phyloP scores from a whole-genome alignment of 2,113 vertebrate genomes.

The Rhegmatorhina hoffmannsi region DNA sequence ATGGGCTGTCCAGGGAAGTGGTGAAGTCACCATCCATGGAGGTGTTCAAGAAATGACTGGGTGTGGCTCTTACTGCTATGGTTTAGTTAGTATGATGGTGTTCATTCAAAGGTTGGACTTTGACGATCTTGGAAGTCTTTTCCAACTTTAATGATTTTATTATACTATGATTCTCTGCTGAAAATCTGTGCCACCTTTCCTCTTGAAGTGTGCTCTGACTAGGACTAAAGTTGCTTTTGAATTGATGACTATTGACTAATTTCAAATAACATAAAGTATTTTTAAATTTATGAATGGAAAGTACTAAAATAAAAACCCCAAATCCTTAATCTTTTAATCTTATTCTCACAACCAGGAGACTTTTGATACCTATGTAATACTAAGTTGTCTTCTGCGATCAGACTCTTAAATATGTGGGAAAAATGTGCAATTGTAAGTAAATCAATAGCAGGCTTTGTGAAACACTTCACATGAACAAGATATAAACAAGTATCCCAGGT shows the following conservation, averaged over 20 bases:
- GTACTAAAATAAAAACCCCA: background rate
- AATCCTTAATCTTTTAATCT: background rate
- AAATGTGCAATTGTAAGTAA: conserved; percentile 22
- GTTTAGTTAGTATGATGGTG: background rate
- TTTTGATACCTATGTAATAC: background rate
- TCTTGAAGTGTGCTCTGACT: background rate
- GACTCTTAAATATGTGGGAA: background rate
- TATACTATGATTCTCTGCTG: background rate
- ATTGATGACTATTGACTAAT: background rate
- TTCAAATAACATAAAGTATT: background rate
- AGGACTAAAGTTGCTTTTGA: background rate
- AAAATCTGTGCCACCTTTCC: background rate
- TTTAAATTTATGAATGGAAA: background rate
- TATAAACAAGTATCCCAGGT: background rate
- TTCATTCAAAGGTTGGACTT: background rate
- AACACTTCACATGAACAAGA: conserved; percentile 6
- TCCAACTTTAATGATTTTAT: background rate
- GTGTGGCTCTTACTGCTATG: background rate
- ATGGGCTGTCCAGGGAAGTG: background rate
- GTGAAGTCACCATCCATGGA: background rate
- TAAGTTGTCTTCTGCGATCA: background rate
- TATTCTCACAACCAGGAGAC: background rate
- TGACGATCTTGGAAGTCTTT: background rate
- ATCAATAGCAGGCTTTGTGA: background rate
- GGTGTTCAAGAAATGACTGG: background rate